Evolutionary conservation across 2,888 invertebrate genomes (phyloP).

Genomic region (Ormyrus pomaceus): DNA sequence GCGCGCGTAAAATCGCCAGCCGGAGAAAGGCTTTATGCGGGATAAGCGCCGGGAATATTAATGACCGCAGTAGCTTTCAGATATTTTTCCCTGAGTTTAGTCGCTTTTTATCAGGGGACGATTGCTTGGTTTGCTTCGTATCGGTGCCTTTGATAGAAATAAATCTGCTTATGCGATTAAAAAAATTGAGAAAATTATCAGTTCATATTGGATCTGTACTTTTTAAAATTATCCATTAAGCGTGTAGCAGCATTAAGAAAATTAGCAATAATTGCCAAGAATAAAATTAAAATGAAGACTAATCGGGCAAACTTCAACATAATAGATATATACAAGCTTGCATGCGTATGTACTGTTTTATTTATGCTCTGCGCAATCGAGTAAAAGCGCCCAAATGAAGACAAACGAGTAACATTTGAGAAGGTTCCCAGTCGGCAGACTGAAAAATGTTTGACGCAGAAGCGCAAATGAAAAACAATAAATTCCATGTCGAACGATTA

Average conservation of each 20-base stretch:
- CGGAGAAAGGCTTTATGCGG: not conserved
- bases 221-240: no score
- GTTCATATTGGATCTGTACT: no score
- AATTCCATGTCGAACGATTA: conserved; percentile 2
- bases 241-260: no score
- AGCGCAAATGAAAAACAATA: conserved; percentile 44
- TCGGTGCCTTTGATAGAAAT: no score
- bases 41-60: conserved; percentile 25
- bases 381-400: not conserved
- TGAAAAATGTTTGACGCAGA: conserved; percentile 13
- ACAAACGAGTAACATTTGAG: conserved; percentile 19
- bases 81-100: not conserved
- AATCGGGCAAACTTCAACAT: no score
- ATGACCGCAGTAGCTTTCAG: not conserved
- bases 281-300: no score
- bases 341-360: not conserved
- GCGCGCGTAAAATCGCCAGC: conserved; percentile 2
- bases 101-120: no score
- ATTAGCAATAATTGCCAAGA: no score
- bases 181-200: no score
- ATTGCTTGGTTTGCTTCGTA: no score
- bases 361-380: not conserved
- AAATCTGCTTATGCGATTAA: no score
- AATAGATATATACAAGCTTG: no score
- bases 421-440: not conserved